Evolutionary conservation across 2,888 invertebrate genomes (phyloP).

Genomic region (Zele albiditarsus): DNA sequence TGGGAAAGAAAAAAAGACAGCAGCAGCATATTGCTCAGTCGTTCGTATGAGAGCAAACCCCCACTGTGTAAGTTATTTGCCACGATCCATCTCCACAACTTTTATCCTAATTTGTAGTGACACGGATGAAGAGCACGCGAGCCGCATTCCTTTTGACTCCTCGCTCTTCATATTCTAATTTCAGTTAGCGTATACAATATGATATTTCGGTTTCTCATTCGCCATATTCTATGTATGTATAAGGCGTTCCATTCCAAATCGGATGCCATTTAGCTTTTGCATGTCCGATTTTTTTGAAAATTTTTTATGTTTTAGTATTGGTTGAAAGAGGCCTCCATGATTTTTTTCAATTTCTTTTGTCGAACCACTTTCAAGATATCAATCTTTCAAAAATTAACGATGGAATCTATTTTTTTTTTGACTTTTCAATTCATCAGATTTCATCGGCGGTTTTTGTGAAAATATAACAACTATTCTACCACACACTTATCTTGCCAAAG

Average conservation of each 20-base stretch:
- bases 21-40: constrained; percentile 56
- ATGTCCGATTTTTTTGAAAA: too few species aligned
- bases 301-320: too few species aligned
- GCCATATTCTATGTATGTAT: neutral
- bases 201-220: neutral
- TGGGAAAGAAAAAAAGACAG: constrained; percentile 6
- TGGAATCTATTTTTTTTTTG: too few species aligned
- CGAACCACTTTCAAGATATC: too few species aligned
- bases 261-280: too few species aligned
- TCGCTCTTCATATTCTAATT: constrained; percentile 31
- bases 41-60: constrained; percentile 54
- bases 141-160: constrained; percentile 62
- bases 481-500: constrained; percentile 41
- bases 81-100: constrained; percentile 70
- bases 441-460: neutral
- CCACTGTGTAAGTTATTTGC: constrained; percentile 70
- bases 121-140: constrained; percentile 68
- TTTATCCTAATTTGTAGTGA: constrained; percentile 72
- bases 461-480: neutral
- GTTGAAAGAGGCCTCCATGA: too few species aligned
- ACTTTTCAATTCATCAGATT: too few species aligned
- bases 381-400: too few species aligned
- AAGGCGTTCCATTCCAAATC: too few species aligned
- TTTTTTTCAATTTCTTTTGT: too few species aligned
- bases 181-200: neutral